A percentile compares a stretch with the other conserved stretches of the same genome.
These are phyloP conservation scores for Alethe diademata DNA, from an alignment of 2,113 vertebrate species.

Conservation along the genomic window DNA sequence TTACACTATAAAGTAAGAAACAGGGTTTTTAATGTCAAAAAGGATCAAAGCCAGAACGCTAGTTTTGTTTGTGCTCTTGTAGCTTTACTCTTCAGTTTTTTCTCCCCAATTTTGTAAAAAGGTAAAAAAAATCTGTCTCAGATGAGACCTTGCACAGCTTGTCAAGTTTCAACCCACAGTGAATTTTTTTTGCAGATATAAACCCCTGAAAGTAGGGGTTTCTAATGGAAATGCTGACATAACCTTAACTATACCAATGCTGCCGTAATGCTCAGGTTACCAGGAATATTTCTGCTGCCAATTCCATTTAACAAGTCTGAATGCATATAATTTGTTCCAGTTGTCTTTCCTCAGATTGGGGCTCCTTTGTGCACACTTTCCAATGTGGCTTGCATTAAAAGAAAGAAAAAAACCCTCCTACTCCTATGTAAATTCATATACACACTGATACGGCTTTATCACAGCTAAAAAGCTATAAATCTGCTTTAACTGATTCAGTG, in stretches of 20 bases:
- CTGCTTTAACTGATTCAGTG: constrained; percentile 48
- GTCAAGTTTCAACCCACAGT: constrained; percentile 56
- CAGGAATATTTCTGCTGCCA: constrained; percentile 71
- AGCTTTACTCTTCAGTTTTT: constrained; percentile 45
- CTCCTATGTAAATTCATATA: constrained; percentile 44
- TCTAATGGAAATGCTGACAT: constrained; percentile 65
- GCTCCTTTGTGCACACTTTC: constrained; percentile 42
- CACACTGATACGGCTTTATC: constrained; percentile 59
- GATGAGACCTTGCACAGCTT: constrained; percentile 45
- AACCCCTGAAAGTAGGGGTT: constrained; percentile 49
- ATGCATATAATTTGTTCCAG: constrained; percentile 78
- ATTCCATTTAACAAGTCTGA: constrained; percentile 76
- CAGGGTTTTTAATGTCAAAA: background rate
- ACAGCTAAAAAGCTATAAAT: constrained; percentile 41
- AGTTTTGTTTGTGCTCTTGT: constrained; percentile 56
- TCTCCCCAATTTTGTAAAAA: constrained; percentile 34
- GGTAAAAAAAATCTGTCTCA: constrained; percentile 11
- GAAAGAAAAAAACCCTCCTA: background rate
- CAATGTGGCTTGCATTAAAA: constrained; percentile 75
- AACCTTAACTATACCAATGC: constrained; percentile 58
- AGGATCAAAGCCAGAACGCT: constrained; percentile 49
- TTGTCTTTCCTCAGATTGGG: constrained; percentile 60
- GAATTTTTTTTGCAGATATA: constrained; percentile 62
- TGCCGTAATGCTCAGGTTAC: constrained; percentile 69
- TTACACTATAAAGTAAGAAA: constrained; percentile 24